These are phyloP conservation scores for Mycalesis mineus DNA, from an alignment of 2,888 invertebrate species.

Conservation along the genomic window DNA sequence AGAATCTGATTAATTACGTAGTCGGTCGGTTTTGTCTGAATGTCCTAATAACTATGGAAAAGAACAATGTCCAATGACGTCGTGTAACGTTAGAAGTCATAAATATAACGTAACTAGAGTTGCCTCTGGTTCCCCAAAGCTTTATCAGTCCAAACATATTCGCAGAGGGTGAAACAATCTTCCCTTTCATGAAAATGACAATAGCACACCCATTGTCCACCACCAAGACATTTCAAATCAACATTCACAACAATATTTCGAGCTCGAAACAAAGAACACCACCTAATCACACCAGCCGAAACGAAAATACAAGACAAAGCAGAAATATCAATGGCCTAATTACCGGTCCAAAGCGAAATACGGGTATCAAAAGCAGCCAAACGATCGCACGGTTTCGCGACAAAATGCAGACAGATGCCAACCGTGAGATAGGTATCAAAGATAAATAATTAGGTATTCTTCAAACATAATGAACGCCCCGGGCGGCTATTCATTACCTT, in stretches of 20 bases:
- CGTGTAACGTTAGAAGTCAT: too few relatives aligned
- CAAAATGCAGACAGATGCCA: constrained; percentile 2
- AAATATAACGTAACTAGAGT: too few relatives aligned
- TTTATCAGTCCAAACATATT: too few relatives aligned
- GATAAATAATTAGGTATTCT: constrained; percentile 38
- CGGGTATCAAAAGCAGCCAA: constrained; percentile 12
- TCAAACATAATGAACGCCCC: constrained; percentile 32
- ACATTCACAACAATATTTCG: neutral
- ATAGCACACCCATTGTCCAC: constrained; percentile 2
- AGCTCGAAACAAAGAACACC: neutral
- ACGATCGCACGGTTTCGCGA: constrained; percentile 6
- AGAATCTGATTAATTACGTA: too few relatives aligned
- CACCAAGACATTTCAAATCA: neutral
- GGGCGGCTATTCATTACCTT: constrained; percentile 37
- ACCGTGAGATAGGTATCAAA: constrained; percentile 24
- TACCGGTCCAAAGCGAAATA: constrained; percentile 13
- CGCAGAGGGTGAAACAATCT: neutral
- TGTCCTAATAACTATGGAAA: too few relatives aligned
- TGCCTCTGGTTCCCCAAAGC: too few relatives aligned
- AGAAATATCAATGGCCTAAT: constrained; percentile 11
- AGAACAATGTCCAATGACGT: too few relatives aligned
- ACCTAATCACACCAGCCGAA: constrained; percentile 5
- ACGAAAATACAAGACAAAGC: constrained; percentile 8
- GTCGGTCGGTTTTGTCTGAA: too few relatives aligned
- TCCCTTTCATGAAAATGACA: constrained; percentile 1